phyloP scores from a whole-genome alignment of 2,797 vertebrate genomes.

The Argentina silus region DNA sequence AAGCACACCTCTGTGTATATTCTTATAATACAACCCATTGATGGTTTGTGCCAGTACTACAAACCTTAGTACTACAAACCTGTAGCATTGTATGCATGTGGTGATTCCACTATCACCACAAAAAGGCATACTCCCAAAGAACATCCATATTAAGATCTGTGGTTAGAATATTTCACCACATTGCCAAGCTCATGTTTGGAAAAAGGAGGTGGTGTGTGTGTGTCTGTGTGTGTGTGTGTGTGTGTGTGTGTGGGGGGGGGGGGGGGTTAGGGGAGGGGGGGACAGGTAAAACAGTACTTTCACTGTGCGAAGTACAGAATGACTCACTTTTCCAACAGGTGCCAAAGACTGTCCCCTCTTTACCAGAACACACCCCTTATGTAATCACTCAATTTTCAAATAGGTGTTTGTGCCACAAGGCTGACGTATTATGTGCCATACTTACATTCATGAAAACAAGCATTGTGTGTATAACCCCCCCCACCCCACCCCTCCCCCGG shows the following conservation, averaged over 20 bases:
- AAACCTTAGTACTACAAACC: not conserved
- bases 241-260: constrained; percentile 19
- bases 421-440: constrained; percentile 1
- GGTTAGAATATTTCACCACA: constrained; percentile 12
- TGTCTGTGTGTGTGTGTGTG: not conserved
- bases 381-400: constrained; percentile 44
- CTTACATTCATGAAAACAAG: constrained; percentile 43
- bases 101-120: not conserved
- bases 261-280: no score
- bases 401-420: constrained; percentile 50
- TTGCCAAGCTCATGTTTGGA: constrained; percentile 20
- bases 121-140: not conserved
- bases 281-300: constrained; percentile 55
- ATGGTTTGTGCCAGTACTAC: not conserved
- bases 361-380: constrained; percentile 32
- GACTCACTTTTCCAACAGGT: constrained; percentile 47
- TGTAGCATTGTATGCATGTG: not conserved
- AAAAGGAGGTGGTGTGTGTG: constrained; percentile 8
- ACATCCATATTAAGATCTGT: not conserved
- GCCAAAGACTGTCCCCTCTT: constrained; percentile 12
- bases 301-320: constrained; percentile 49
- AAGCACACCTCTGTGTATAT: not conserved
- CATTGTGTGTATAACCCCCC: constrained; percentile 33
- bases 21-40: not conserved
- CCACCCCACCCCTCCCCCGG: not conserved